A percentile compares a stretch with the other conserved stretches of the same genome.
phyloP scores from a whole-genome alignment of 2,888 invertebrate species.

The Limnephilus marmoratus region DNA sequence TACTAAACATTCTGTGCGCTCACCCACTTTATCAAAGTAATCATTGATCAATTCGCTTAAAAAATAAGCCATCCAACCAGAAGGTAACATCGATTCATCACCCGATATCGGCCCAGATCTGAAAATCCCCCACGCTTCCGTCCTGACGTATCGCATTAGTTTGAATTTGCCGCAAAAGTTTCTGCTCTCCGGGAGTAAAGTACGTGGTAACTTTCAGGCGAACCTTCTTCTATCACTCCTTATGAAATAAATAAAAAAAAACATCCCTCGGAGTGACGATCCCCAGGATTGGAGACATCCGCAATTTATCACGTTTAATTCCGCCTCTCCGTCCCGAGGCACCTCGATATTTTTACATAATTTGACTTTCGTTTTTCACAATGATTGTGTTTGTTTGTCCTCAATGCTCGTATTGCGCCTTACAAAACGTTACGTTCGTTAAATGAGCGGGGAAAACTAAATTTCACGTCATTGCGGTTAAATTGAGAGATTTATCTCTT shows the following conservation, averaged over 20 bases:
- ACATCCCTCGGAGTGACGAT: conserved; percentile 15
- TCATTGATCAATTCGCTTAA: background rate
- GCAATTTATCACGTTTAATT: conserved; percentile 32
- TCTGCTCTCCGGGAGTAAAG: conserved; percentile 1
- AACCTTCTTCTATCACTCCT: background rate
- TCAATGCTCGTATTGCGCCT: background rate
- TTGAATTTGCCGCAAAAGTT: conserved; percentile 23
- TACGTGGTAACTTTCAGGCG: background rate
- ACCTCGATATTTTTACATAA: conserved; percentile 25
- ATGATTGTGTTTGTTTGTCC: conserved; percentile 3
- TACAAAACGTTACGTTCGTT: background rate
- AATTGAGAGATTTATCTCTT: conserved; percentile 4
- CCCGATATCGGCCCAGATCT: background rate
- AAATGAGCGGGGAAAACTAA: background rate
- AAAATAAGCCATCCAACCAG: background rate
- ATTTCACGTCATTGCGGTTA: conserved; percentile 9
- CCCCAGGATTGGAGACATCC: conserved; percentile 18
- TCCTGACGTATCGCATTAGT: conserved; percentile 27
- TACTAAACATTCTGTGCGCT: background rate
- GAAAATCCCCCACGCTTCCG: conserved; percentile 21
- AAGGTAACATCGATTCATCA: conserved; percentile 16
- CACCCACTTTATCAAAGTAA: background rate
- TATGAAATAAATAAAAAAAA: conserved; percentile 3
- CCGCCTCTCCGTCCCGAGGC: background rate
- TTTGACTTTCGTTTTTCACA: conserved; percentile 16